Conservation (phyloP, 2,888 invertebrate species). For the Eurytoma adleriae region DNA sequence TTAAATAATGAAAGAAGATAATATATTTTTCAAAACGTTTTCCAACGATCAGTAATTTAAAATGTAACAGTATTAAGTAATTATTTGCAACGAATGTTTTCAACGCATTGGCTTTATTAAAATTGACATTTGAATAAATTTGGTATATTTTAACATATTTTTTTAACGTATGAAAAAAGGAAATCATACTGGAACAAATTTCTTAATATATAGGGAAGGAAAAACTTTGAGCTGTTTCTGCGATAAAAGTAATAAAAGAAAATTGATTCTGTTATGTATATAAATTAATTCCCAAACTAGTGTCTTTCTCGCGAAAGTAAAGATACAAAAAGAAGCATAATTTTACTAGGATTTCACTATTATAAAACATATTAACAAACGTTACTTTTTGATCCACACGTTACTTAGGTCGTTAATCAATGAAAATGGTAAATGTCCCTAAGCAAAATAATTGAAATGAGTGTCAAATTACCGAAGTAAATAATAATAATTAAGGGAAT, state of each 20-base stretch:
- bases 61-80: not conserved
- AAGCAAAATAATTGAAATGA: constrained; percentile 52
- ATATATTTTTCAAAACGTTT: constrained; percentile 19
- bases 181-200: constrained; percentile 44
- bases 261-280: constrained; percentile 31
- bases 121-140: constrained; percentile 52
- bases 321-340: constrained; percentile 22
- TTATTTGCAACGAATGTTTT: constrained; percentile 23
- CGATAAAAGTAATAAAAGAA: constrained; percentile 49
- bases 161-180: constrained; percentile 44
- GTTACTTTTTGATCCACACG: constrained; percentile 4
- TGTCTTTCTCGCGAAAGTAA: constrained; percentile 26
- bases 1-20: constrained; percentile 3
- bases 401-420: constrained; percentile 13
- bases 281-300: constrained; percentile 39
- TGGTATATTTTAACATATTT: constrained; percentile 47
- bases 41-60: constrained; percentile 1
- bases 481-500: constrained; percentile 29
- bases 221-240: constrained; percentile 43
- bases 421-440: constrained; percentile 29
- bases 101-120: constrained; percentile 52
- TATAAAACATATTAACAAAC: not conserved
- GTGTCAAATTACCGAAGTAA: constrained; percentile 30
- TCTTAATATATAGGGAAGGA: constrained; percentile 35
- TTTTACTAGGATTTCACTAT: constrained; percentile 11